A percentile compares a stretch with the other conserved stretches of the same genome.
Evolutionary conservation across 2,888 invertebrate species (phyloP).

Genomic region (Vesta saturnalis): DNA sequence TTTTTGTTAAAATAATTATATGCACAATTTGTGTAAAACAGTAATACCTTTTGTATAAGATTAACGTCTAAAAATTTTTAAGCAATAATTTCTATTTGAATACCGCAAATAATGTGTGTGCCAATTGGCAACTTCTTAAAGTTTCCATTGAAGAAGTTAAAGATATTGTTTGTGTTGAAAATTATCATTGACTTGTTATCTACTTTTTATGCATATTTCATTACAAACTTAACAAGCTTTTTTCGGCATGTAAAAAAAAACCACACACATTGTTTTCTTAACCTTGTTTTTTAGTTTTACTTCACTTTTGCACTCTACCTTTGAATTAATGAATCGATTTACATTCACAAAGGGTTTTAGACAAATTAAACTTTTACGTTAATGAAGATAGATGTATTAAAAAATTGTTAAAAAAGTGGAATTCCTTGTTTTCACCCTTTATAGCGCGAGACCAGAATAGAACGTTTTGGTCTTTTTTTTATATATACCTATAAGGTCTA

Average conservation of each 20-base stretch:
- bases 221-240: neutral
- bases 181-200: neutral
- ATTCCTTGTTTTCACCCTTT: slow-evolving; percentile 15
- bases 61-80: neutral
- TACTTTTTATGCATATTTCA: neutral
- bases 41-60: too few species aligned
- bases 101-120: neutral
- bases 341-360: slow-evolving; percentile 22
- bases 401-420: slow-evolving; percentile 11
- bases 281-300: neutral
- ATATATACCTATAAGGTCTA: slow-evolving; percentile 32
- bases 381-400: slow-evolving; percentile 17
- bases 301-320: neutral
- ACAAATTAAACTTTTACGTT: slow-evolving; percentile 33
- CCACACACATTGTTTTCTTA: neutral
- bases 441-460: slow-evolving; percentile 10
- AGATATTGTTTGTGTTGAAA: neutral
- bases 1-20: too few species aligned
- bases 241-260: neutral
- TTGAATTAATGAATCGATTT: slow-evolving; percentile 31
- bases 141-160: neutral
- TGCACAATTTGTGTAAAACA: too few species aligned
- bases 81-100: neutral
- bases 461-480: neutral
- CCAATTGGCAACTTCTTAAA: slow-evolving; percentile 1